Evolutionary conservation across 2,113 vertebrate species (phyloP), one percentile per base, ranked within the genome.

Genomic region (Alces alces): DNA sequence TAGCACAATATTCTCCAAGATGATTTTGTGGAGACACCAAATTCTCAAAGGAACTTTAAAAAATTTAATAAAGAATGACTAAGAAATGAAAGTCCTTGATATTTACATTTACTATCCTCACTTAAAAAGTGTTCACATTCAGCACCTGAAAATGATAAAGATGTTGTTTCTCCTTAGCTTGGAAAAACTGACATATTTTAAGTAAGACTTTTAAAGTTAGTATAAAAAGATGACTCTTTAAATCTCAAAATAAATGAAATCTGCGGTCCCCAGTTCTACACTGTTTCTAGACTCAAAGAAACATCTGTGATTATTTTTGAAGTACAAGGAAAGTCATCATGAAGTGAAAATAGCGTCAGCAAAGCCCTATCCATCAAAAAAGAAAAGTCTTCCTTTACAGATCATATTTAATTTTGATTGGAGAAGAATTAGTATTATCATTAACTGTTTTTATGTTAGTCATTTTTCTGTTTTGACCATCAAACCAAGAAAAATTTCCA

Each of bases 401-500:
- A 85, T 1, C 13, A 17, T 43, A 92, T 15, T 95, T 96, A 87
- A 93, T 95, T 97, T 96, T 96, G 95, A 98, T 97, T 98, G 98
- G 98, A 98, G 97, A 89, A 96, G 84, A 98, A 98, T 98, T 98
- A 98, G 57, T 78, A 80, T 86, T 66, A 97, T 91, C 91, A 97
- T 97, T 98, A 97, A 92, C 58, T 91, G 12, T 28, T 95, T 85
- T 98, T 95, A 98, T 98, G 96, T 98, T 97, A 61, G 13, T 52
- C 43, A 73, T 97, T 94, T 97, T 98, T 55, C 50, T 97, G n/a
- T 88, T 85, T 93, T 94, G 17, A 25, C 52, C 57, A 82, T 97
- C 80, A 97, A 47, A 96, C n/a, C 50, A 88, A 89, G 94, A 95
- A 55, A 64, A 98, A 50, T 2, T 96, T 27, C 30, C 15, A 54